Evolutionary conservation across 2,113 vertebrate species (phyloP).

Genomic region (Propithecus coquereli): DNA sequence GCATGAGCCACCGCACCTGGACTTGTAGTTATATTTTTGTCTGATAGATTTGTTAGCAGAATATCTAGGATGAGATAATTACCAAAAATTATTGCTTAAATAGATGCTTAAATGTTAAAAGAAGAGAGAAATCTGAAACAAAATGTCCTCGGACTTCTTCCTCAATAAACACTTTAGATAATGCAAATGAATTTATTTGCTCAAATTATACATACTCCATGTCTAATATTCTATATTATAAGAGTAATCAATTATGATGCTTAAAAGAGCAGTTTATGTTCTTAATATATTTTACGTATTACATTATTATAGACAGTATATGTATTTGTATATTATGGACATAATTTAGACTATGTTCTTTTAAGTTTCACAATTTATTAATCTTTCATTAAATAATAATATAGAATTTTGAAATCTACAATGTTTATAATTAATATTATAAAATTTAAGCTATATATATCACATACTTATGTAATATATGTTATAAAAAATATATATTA

Average conservation of each 20-base stretch:
- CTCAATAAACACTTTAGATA: background rate
- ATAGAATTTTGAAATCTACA: background rate
- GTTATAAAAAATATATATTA: background rate
- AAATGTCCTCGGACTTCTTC: background rate
- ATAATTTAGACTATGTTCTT: background rate
- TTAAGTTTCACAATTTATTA: background rate
- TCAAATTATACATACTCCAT: background rate
- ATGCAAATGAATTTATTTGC: background rate
- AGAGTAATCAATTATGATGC: background rate
- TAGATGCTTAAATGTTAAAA: background rate
- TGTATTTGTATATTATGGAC: background rate
- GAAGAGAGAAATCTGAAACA: background rate
- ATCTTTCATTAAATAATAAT: background rate
- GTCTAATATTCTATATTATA: background rate
- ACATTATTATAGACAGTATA: background rate
- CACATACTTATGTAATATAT: background rate
- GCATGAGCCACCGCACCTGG: too few relatives aligned
- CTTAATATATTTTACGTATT: background rate
- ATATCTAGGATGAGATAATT: background rate
- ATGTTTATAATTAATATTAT: background rate
- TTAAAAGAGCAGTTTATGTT: background rate
- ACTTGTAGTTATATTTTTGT: background rate
- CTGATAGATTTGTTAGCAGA: background rate
- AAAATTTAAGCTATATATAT: background rate
- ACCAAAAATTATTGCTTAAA: background rate